Evolutionary conservation across 1,140 invertebrate genomes (phyloP), one percentile per base, ranked within the genome.

Genomic region (Bombus superbus): DNA sequence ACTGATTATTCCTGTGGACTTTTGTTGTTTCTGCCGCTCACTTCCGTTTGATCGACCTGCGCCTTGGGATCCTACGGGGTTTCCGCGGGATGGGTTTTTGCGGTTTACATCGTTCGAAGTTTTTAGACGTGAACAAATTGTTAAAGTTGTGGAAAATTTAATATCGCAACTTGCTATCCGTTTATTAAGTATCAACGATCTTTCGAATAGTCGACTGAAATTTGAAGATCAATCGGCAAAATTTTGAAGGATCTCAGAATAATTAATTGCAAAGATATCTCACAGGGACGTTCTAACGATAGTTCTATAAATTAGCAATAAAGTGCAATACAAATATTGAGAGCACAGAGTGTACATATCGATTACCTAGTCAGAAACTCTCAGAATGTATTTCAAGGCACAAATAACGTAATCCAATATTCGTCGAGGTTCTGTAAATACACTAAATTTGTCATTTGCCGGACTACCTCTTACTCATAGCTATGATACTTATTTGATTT

Each of bases 331-430:
- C 13, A 38, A 38, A 35, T 57, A 57, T 38, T 57, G 53, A 57
- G 74, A 38, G 32, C 47, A 38, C 47, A 18, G n/a, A 32, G 32
- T 28, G 74, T 38, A 57, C 32, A 75, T 75, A 75, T 57, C 47
- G 44, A 57, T 47, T 28, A 75, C 44, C 74, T 75, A 75, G 74
- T 75, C 74, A 75, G 42, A 28, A 40, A 28, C 9, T 40, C 22
- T 40, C 68, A 13, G 69, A 40, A 6, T 38, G 32, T 71, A 28
- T 25, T 68, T 44, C 40, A 15, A n/a, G 28, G 71, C 71, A 72
- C 71, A n/a, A 18, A 32, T 32, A 44, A 32, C 8, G 6, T 44
- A 47, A 32, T 73, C 28, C n/a, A 42, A 32, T 18, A 73, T 15
- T 32, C 13, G 6, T n/a, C 15, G 25, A 18, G n/a, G 13, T 44